Conservation (phyloP, 64 coral and sea anemone genomes). For the Montipora efflorescens region DNA sequence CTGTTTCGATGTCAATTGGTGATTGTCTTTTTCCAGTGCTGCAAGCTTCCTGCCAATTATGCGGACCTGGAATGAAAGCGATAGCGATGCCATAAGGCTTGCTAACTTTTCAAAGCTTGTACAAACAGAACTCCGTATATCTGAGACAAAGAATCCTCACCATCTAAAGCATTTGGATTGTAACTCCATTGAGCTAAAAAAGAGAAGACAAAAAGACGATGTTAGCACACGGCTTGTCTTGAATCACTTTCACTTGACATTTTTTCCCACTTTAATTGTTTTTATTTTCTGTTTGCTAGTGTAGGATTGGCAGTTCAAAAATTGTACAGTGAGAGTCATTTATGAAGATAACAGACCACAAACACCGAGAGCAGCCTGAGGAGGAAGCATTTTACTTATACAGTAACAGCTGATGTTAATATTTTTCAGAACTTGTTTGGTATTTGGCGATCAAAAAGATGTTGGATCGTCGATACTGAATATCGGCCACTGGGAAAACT, state of each 20-base stretch:
- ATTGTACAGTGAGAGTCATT: no score
- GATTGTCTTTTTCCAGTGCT: neutral
- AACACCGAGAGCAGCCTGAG: no score
- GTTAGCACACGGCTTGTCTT: no score
- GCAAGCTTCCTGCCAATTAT: neutral
- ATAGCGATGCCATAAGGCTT: no score
- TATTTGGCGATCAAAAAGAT: neutral
- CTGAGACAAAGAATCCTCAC: neutral
- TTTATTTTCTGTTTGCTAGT: no score
- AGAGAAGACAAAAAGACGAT: neutral
- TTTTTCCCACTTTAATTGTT: neutral
- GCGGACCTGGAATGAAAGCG: neutral
- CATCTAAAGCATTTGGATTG: neutral
- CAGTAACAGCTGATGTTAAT: neutral
- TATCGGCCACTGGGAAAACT: neutral
- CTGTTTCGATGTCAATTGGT: slow-evolving; percentile 41
- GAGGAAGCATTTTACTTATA: no score
- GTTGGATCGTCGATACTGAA: neutral
- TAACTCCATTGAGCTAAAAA: slow-evolving; percentile 9
- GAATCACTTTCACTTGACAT: neutral
- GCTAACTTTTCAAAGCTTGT: neutral
- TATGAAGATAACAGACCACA: no score
- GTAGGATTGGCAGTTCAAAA: no score
- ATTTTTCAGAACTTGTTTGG: no score
- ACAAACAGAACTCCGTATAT: neutral